Conservation (phyloP, 2,888 invertebrate species). For the Harmothoe impar region DNA sequence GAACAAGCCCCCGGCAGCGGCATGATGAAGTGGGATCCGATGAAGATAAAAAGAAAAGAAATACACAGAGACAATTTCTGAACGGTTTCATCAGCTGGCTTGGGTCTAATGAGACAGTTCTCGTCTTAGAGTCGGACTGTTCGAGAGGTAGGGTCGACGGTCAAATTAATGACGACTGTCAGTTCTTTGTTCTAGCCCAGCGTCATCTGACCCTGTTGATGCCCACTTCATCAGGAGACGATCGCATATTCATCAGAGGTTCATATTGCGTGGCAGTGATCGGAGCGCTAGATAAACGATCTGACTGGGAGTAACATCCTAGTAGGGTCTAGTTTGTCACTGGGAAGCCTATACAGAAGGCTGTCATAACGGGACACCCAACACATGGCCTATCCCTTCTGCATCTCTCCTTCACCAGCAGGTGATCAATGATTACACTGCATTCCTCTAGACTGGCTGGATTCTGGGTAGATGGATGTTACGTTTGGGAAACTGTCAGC, state of each 20-base stretch:
- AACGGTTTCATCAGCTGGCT: slow-evolving; percentile 16
- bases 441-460: too few species aligned
- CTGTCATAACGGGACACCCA: too few species aligned
- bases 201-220: neutral
- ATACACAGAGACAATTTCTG: neutral
- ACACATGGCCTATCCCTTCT: too few species aligned
- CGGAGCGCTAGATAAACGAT: too few species aligned
- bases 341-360: too few species aligned
- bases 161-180: neutral
- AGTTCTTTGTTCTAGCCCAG: neutral
- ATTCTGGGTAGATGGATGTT: too few species aligned
- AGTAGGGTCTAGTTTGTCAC: too few species aligned
- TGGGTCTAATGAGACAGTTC: slow-evolving; percentile 15
- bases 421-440: too few species aligned
- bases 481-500: too few species aligned
- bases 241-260: neutral
- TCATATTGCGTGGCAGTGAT: neutral
- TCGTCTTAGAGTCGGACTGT: neutral
- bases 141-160: neutral
- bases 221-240: neutral
- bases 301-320: too few species aligned
- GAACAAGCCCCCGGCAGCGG: neutral
- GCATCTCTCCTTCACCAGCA: too few species aligned
- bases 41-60: neutral
- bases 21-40: slow-evolving; percentile 15